Conservation (phyloP, 2,888 invertebrate genomes). For the Agriopis leucophaearia region DNA sequence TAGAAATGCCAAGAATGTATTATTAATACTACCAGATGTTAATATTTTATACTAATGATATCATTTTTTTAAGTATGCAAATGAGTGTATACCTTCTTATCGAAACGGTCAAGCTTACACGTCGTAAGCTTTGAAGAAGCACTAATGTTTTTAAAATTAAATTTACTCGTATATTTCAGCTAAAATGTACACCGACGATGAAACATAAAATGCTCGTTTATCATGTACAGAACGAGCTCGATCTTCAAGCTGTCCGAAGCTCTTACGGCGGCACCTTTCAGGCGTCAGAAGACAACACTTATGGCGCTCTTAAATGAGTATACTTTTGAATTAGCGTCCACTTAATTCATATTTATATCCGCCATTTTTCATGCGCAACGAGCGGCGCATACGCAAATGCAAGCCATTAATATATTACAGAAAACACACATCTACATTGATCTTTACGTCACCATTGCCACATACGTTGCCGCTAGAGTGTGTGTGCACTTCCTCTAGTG, state of each 20-base stretch:
- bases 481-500: conserved; percentile 66
- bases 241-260: conserved; percentile 51
- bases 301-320: conserved; percentile 62
- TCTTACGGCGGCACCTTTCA: conserved; percentile 58
- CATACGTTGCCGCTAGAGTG: conserved; percentile 50
- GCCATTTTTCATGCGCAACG: conserved; percentile 77
- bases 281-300: conserved; percentile 58
- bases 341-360: conserved; percentile 75
- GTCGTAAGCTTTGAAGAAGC: conserved; percentile 1
- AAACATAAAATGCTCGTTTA: conserved; percentile 40
- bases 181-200: conserved; percentile 34
- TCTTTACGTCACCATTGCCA: conserved; percentile 61
- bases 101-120: neutral
- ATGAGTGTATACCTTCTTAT: conserved; percentile 1
- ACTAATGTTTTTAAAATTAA: conserved; percentile 15
- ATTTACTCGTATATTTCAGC: conserved; percentile 17
- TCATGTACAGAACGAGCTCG: conserved; percentile 36
- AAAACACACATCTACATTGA: conserved; percentile 69
- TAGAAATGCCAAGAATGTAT: conserved; percentile 23
- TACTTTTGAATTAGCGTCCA: conserved; percentile 75
- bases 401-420: conserved; percentile 81
- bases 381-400: conserved; percentile 79
- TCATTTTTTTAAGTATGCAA: conserved; percentile 3
- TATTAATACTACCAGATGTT: conserved; percentile 16
- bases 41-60: conserved; percentile 2